A percentile compares a stretch with the other conserved stretches of the same genome.
phyloP scores from a whole-genome alignment of 2,888 invertebrate genomes.

The Nysson spinosus region DNA sequence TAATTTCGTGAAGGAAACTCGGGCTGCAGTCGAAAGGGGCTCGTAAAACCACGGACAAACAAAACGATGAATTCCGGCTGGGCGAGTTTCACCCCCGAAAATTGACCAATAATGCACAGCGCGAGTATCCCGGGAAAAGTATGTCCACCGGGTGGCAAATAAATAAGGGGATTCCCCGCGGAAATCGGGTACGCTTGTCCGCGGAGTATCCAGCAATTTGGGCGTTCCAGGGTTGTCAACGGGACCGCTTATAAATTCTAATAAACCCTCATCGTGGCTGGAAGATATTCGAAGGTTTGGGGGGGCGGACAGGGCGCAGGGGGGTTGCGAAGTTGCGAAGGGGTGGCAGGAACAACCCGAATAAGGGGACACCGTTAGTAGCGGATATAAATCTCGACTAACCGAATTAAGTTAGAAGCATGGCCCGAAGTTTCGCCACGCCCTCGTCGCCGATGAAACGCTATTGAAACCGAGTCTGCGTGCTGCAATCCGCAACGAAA shows the following conservation, averaged over 20 bases:
- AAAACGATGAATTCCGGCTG: slow-evolving; percentile 76
- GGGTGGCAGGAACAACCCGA: slow-evolving; percentile 15
- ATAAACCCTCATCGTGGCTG: slow-evolving; percentile 65
- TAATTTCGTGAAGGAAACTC: slow-evolving; percentile 48
- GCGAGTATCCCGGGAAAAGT: slow-evolving; percentile 39
- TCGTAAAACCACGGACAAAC: slow-evolving; percentile 65
- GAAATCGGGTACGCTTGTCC: slow-evolving; percentile 46
- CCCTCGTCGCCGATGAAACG: slow-evolving; percentile 72
- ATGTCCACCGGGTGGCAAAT: slow-evolving; percentile 63
- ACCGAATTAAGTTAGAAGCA: slow-evolving; percentile 75
- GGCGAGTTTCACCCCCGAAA: slow-evolving; percentile 72
- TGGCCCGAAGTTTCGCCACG: slow-evolving; percentile 70
- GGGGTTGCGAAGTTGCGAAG: slow-evolving; percentile 23
- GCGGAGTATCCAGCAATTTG: slow-evolving; percentile 68
- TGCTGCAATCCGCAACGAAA: slow-evolving; percentile 37
- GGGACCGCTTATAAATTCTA: slow-evolving; percentile 75
- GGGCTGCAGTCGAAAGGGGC: slow-evolving; percentile 27
- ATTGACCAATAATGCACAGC: slow-evolving; percentile 73
- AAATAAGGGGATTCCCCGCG: slow-evolving; percentile 66
- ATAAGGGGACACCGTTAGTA: slow-evolving; percentile 60
- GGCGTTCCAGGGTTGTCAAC: slow-evolving; percentile 73
- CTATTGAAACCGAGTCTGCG: slow-evolving; percentile 66
- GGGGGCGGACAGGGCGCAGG: slow-evolving; percentile 28
- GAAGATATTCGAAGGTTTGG: slow-evolving; percentile 40
- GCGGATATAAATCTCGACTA: slow-evolving; percentile 75